Conservation (phyloP, 1,140 invertebrate species). For the Drosophila sp. region DNA sequence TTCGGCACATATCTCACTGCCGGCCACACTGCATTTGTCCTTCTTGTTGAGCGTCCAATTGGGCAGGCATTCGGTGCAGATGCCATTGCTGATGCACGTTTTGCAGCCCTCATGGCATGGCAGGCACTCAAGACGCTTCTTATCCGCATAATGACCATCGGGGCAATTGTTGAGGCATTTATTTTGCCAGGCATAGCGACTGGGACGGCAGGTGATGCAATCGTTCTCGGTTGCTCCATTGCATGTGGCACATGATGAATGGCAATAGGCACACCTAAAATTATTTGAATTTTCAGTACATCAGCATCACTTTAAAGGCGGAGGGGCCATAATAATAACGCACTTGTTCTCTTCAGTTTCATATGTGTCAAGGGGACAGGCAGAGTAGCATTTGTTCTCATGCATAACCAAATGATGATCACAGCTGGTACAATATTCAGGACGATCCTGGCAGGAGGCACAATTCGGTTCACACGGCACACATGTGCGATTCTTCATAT, state of each 20-base stretch:
- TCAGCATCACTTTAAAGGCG: not conserved
- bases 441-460: conserved; percentile 91
- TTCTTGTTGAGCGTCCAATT: conserved; percentile 91
- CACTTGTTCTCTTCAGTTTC: conserved; percentile 93
- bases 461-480: conserved; percentile 92
- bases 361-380: conserved; percentile 92
- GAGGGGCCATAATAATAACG: no score
- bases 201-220: conserved; percentile 91
- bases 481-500: conserved; percentile 88
- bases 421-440: conserved; percentile 92
- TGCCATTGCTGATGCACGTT: conserved; percentile 88
- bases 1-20: conserved; percentile 88
- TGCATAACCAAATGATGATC: conserved; percentile 92
- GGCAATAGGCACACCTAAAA: conserved; percentile 89
- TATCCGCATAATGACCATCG: conserved; percentile 89
- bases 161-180: conserved; percentile 89
- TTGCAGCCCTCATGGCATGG: conserved; percentile 90
- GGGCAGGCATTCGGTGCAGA: conserved; percentile 89
- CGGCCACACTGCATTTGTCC: conserved; percentile 88
- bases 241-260: conserved; percentile 92
- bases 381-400: conserved; percentile 91
- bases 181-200: conserved; percentile 88
- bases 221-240: conserved; percentile 90
- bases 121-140: conserved; percentile 90
- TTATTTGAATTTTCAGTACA: not conserved